Evolutionary conservation across 2,113 vertebrate species (phyloP).

Genomic region (Apus apus): DNA sequence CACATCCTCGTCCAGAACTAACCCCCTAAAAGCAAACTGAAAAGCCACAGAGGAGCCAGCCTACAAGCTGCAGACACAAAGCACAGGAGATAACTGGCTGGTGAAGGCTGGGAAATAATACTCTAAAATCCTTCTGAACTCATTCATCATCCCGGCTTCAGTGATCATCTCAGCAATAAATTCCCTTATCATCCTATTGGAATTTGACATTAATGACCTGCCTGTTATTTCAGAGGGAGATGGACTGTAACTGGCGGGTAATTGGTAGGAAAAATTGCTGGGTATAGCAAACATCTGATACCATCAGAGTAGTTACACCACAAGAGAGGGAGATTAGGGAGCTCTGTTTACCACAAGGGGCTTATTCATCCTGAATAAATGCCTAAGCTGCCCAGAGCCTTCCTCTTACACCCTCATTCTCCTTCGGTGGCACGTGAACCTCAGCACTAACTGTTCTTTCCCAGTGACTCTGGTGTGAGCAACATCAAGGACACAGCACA

Average conservation of each 20-base stretch:
- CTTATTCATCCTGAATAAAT: constrained; percentile 42
- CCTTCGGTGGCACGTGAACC: background rate
- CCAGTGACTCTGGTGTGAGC: background rate
- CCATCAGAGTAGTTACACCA: background rate
- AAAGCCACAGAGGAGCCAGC: background rate
- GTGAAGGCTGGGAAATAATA: background rate
- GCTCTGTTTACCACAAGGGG: constrained; percentile 17
- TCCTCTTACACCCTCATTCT: background rate
- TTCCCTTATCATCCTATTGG: constrained; percentile 18
- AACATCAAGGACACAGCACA: background rate
- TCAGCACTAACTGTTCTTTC: background rate
- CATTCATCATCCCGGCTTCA: background rate
- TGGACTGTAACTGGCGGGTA: background rate
- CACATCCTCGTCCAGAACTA: background rate
- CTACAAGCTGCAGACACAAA: background rate
- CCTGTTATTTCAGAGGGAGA: constrained; percentile 53
- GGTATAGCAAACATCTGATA: constrained; percentile 11
- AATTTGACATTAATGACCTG: constrained; percentile 31
- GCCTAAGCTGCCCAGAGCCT: background rate
- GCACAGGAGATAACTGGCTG: background rate
- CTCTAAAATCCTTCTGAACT: background rate
- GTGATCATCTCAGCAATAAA: constrained; percentile 48
- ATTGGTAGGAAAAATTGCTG: constrained; percentile 41
- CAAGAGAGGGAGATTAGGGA: background rate
- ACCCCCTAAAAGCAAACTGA: background rate